Evolutionary conservation across 2,888 invertebrate species (phyloP), one percentile per base, ranked within the genome.

Genomic region (Microplitis manilae): DNA sequence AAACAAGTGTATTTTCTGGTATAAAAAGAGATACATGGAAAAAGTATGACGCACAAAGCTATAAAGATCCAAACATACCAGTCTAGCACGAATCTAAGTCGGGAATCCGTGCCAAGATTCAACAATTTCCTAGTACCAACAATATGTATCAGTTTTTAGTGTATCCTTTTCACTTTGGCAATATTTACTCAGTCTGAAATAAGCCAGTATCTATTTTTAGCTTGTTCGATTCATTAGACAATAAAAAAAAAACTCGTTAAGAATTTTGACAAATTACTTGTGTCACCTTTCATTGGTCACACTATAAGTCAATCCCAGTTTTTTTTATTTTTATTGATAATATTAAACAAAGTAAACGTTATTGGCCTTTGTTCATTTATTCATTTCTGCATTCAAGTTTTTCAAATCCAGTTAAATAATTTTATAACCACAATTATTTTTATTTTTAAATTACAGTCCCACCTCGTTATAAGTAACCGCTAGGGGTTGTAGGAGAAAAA

Each of bases 71-170:
- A 13, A 13, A 50, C 13, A 50, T 50, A 50, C 9, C 50, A 13
- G 50, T 78, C 74, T 79, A 78, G 75, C 76, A 30, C 30, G 30
- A 30, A 30, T 30, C 30, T 30, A 30, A 30, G 30, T 30, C 75
- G 77, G 84, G 84, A 80, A 86, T 83, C 85, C 83, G 86, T 87
- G 87, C 87, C 87, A 87, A 87, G 86, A 84, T 85, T 87, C 83
- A 81, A 83, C 83, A 81, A 84, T 84, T 79, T 81, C 77, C 79
- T 62, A 59, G 70, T 41, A 72, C 76, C 69, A 77, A 76, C 69
- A 75, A 77, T 70, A 76, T 64, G 62, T 62, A 78, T 39, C 77
- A 68, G 17, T 62, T 20, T 80, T 73, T 79, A 79, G 75, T 77
- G 80, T 78, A 78, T 79, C 74, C 72, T 70, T 60, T 73, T 62